These are phyloP conservation scores for Henricia sp. DNA, from an alignment of 53 echinoderm and acorn worm genomes.

Conservation along the genomic window DNA sequence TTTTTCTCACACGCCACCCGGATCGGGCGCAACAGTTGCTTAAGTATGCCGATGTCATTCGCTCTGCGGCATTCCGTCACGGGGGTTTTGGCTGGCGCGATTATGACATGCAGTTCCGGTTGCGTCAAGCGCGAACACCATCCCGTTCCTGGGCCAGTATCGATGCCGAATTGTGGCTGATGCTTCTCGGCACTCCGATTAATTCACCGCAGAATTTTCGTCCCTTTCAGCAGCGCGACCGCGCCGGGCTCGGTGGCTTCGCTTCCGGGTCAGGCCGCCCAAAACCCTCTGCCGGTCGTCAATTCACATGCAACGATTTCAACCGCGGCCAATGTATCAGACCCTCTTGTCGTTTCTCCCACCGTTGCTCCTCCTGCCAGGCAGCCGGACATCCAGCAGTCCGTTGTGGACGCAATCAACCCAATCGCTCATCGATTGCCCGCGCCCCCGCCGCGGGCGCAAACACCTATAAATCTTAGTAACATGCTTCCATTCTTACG, in stretches of 20 bases:
- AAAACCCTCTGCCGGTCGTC: neutral
- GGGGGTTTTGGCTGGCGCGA: slow-evolving; percentile 24
- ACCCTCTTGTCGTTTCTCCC: slow-evolving; percentile 8
- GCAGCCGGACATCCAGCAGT: slow-evolving; percentile 1
- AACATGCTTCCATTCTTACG: slow-evolving; percentile 19
- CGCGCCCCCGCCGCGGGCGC: neutral
- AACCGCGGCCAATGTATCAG: slow-evolving; percentile 26
- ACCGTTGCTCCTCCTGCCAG: slow-evolving; percentile 22
- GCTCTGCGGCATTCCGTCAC: too few species aligned
- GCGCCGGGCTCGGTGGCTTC: neutral
- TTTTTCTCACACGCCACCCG: too few species aligned
- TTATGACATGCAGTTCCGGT: slow-evolving; percentile 30
- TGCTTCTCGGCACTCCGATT: neutral
- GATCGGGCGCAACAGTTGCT: too few species aligned
- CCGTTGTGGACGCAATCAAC: slow-evolving; percentile 14
- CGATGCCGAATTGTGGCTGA: slow-evolving; percentile 18
- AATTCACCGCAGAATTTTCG: neutral
- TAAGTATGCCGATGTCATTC: too few species aligned
- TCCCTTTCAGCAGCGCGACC: slow-evolving; percentile 3
- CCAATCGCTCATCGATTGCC: neutral
- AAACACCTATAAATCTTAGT: slow-evolving; percentile 39
- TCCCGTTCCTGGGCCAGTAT: slow-evolving; percentile 24
- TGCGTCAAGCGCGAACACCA: slow-evolving; percentile 18
- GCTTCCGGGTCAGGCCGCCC: neutral
- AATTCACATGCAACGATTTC: neutral